Percentiles rank a stretch among this genome's conserved stretches.
Conservation (phyloP, 1,140 invertebrate species). For the Bombus affinis region DNA sequence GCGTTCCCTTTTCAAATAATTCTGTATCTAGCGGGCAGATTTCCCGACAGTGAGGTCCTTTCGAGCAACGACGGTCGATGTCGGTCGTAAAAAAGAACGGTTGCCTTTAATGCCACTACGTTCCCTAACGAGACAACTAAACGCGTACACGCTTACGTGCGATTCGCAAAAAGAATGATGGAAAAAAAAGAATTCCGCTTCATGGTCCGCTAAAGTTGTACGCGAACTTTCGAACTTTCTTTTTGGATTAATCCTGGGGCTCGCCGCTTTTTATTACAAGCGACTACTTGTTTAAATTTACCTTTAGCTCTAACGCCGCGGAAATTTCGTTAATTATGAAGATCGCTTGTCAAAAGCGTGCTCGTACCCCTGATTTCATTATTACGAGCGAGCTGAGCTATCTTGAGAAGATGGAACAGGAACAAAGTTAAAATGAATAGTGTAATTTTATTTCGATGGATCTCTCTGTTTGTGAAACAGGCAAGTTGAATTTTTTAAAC, state of each 20-base stretch:
- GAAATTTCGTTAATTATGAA: conserved; percentile 38
- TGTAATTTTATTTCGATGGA: not conserved
- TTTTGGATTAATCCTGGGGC: not conserved
- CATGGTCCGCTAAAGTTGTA: not conserved
- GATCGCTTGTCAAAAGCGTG: conserved; percentile 3
- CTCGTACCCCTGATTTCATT: conserved; percentile 7
- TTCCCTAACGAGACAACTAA: not conserved
- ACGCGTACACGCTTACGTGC: not conserved
- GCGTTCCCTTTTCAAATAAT: conserved; percentile 15
- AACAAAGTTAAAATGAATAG: not conserved
- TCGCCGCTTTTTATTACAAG: conserved; percentile 2
- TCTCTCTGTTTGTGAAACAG: no score
- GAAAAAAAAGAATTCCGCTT: not conserved
- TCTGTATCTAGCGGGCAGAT: not conserved
- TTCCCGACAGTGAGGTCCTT: not conserved
- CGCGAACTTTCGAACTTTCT: not conserved
- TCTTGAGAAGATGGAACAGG: not conserved
- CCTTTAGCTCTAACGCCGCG: not conserved
- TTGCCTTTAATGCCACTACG: not conserved
- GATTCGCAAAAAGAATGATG: not conserved
- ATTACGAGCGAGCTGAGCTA: not conserved
- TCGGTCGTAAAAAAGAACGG: not conserved
- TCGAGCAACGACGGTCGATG: not conserved
- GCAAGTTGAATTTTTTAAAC: not conserved
- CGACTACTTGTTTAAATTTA: conserved; percentile 24